Conservation (phyloP, 2,888 invertebrate species). For the Drosophila vallismaia region DNA sequence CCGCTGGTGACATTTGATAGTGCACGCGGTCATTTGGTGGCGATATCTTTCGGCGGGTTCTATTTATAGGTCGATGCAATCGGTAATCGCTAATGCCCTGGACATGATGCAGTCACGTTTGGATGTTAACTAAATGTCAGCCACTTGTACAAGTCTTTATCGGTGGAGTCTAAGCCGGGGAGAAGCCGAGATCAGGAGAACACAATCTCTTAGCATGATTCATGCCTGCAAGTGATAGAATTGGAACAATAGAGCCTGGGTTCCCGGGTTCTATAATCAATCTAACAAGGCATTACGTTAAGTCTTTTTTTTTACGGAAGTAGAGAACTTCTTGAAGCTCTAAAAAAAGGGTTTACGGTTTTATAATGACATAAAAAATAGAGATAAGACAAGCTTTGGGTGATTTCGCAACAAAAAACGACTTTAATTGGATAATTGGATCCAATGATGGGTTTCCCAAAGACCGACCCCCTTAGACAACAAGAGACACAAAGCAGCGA, state of each 20-base stretch:
- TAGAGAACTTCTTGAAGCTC: not conserved
- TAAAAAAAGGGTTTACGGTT: too few species aligned
- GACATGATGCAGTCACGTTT: slow-evolving; percentile 38
- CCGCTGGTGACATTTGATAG: slow-evolving; percentile 73
- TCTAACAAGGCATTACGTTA: not conserved
- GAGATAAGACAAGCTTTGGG: not conserved
- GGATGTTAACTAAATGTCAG: slow-evolving; percentile 24
- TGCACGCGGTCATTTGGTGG: slow-evolving; percentile 67
- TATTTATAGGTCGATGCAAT: slow-evolving; percentile 44
- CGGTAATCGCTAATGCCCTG: slow-evolving; percentile 30
- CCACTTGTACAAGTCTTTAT: slow-evolving; percentile 21
- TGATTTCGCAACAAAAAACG: not conserved
- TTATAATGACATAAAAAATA: too few species aligned
- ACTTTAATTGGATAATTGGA: not conserved
- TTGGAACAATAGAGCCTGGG: slow-evolving; percentile 21
- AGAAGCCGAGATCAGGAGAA: slow-evolving; percentile 14
- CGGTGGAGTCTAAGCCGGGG: slow-evolving; percentile 8
- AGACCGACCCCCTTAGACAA: not conserved
- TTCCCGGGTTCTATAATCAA: slow-evolving; percentile 8
- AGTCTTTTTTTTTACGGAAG: not conserved
- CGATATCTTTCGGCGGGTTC: slow-evolving; percentile 36
- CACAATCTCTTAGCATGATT: slow-evolving; percentile 20
- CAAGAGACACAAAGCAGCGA: slow-evolving; percentile 5
- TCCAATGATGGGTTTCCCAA: not conserved
- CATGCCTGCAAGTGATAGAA: slow-evolving; percentile 4